Conservation (phyloP, 2,888 invertebrate species). For the Eupithecia tripunctaria region DNA sequence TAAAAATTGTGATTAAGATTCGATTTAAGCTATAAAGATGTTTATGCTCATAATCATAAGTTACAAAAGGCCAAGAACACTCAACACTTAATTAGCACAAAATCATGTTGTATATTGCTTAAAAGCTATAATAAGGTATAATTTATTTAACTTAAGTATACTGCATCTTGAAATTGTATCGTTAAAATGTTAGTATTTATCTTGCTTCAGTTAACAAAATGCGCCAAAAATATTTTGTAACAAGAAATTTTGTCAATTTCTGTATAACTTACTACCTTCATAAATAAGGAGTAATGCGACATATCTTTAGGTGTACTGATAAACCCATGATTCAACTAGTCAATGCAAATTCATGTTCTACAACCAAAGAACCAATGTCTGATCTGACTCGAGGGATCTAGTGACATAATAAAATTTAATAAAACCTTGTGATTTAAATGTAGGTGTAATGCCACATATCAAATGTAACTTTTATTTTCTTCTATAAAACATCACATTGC, state of each 20-base stretch:
- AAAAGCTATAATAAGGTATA: no score
- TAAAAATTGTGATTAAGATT: constrained; percentile 29
- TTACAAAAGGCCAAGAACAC: constrained; percentile 10
- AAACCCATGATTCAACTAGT: constrained; percentile 43
- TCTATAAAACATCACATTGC: background rate
- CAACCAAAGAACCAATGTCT: constrained; percentile 46
- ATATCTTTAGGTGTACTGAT: constrained; percentile 55
- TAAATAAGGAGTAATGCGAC: constrained; percentile 42
- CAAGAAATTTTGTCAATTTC: background rate
- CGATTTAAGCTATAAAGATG: constrained; percentile 15
- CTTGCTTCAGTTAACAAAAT: background rate
- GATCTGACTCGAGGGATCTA: background rate
- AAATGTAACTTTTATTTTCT: background rate
- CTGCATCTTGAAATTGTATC: background rate
- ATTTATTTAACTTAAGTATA: background rate
- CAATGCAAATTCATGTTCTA: constrained; percentile 35
- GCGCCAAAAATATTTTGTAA: background rate
- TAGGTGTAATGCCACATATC: background rate
- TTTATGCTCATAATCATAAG: constrained; percentile 15
- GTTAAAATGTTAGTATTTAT: background rate
- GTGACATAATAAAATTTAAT: background rate
- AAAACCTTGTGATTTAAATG: background rate
- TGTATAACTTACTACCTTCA: background rate
- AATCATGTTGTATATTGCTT: constrained; percentile 3
- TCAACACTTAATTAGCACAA: constrained; percentile 2